Evolutionary conservation across 1,140 invertebrate genomes (phyloP).

Genomic region (Thaumetopoea pityocampa): DNA sequence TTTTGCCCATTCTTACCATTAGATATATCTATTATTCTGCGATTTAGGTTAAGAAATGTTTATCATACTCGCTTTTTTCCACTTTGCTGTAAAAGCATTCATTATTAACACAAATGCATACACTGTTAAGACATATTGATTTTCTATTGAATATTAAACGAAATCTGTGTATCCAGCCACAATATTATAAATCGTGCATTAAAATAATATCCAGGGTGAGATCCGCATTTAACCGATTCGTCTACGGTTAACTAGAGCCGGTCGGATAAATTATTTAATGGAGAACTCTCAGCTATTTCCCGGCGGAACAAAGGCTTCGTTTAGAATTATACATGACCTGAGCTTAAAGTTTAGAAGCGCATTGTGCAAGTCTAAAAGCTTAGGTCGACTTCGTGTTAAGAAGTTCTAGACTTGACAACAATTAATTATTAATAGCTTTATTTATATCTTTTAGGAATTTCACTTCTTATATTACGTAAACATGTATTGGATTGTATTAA

Average conservation of each 20-base stretch:
- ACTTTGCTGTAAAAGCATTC: too few species aligned
- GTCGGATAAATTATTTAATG: conserved; percentile 64
- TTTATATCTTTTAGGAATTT: too few species aligned
- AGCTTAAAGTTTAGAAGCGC: conserved; percentile 74
- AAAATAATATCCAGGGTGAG: conserved; percentile 19
- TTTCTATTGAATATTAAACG: too few species aligned
- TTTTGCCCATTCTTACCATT: too few species aligned
- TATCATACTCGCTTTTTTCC: too few species aligned
- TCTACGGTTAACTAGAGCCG: conserved; percentile 29
- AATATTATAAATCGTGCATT: conserved; percentile 10
- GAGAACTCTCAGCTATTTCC: conserved; percentile 68
- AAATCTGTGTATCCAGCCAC: not conserved
- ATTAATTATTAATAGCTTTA: too few species aligned
- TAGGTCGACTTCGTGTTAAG: conserved; percentile 28
- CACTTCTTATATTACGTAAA: too few species aligned
- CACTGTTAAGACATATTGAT: too few species aligned
- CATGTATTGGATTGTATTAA: too few species aligned
- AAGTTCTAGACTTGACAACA: conserved; percentile 35
- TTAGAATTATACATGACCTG: conserved; percentile 73
- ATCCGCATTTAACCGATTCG: conserved; percentile 31
- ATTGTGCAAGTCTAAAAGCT: conserved; percentile 73
- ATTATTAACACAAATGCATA: too few species aligned
- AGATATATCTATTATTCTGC: too few species aligned
- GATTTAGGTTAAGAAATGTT: too few species aligned
- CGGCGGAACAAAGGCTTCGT: conserved; percentile 67